Conservation (phyloP, 2,797 vertebrate genomes). For the Phrynocephalus guinanensis region DNA sequence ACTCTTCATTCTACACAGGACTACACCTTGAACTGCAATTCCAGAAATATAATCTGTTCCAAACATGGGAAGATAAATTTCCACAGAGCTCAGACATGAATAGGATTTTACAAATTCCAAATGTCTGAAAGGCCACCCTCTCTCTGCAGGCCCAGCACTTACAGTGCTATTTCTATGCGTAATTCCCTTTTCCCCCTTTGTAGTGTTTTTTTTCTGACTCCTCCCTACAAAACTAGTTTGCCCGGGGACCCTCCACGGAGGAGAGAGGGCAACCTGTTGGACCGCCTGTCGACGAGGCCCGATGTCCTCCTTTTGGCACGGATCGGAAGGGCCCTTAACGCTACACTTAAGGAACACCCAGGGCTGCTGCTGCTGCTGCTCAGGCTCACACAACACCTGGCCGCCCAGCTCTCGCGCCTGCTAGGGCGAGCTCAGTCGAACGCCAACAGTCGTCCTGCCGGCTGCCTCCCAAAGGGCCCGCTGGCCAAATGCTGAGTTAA, state of each 20-base stretch:
- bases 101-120: slow-evolving; percentile 10
- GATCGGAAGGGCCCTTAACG: too few relatives aligned
- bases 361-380: not conserved
- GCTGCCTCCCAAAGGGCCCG: slow-evolving; percentile 43
- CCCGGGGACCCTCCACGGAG: not conserved
- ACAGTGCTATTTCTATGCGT: not conserved
- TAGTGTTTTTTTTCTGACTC: not conserved
- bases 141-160: not conserved
- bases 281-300: not conserved
- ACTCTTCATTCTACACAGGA: not conserved
- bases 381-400: slow-evolving; percentile 11
- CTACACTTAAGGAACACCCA: not conserved
- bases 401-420: slow-evolving; percentile 11
- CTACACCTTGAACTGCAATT: not conserved
- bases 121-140: not conserved
- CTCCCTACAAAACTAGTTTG: not conserved
- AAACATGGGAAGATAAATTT: not conserved
- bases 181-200: not conserved
- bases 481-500: slow-evolving; percentile 63
- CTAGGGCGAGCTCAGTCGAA: slow-evolving; percentile 48
- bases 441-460: slow-evolving; percentile 46
- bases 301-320: not conserved
- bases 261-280: not conserved
- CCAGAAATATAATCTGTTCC: not conserved
- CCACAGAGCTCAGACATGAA: not conserved